Base-by-base conservation (phyloP, 2,797 vertebrate genomes). In the Enteromius thamalakanensis region DNA sequence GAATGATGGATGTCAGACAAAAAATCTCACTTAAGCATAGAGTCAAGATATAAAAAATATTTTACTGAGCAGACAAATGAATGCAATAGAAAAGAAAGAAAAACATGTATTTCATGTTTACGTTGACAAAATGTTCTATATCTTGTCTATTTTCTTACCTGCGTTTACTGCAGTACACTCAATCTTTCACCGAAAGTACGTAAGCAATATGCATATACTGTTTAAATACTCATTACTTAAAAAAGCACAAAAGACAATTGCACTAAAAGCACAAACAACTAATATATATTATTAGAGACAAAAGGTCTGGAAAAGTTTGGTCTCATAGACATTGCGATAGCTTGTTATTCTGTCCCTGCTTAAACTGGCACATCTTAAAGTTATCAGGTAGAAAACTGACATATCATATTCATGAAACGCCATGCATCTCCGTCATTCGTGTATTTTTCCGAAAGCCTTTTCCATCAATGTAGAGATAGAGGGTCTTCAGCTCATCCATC, bases 401-500 rank as follows among this genome's bases (percentile, higher is more conserved):
- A 29, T 42, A 47, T 65, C 29, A 23, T 4, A 34, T 29, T 62
- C 55, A 42, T 47, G 14, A 51, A 58, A 17, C 15, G 6, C 4
- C 47, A 58, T 17, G 40, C 9, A 23, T 68, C 34, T 49, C 1
- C 37, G 23, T 37, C 29, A 2, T 53, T 75, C 7, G 3, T 60
- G 58, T 21, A 21, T 55, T 82, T 78, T 87, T 84, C 26, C 47
- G 75, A 53, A 89, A 86, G 42, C 79, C 88, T 40, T 65, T 82
- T 1, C 88, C 86, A 21, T n/a, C 45, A 10, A 87, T 82, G 68
- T 87, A 87, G 71, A 84, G 29, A 86, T 87, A 79, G n/a, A 89
- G 85, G 37, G 53, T 51, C 40, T 86, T 86, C 40, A 89, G 83
- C 80, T 89, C 88, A 78, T 89, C 85, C 70, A 89, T 77, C 12